Evolutionary conservation across 1,140 invertebrate genomes (phyloP), one percentile per base, ranked within the genome.

Genomic region (Aricia agestis): DNA sequence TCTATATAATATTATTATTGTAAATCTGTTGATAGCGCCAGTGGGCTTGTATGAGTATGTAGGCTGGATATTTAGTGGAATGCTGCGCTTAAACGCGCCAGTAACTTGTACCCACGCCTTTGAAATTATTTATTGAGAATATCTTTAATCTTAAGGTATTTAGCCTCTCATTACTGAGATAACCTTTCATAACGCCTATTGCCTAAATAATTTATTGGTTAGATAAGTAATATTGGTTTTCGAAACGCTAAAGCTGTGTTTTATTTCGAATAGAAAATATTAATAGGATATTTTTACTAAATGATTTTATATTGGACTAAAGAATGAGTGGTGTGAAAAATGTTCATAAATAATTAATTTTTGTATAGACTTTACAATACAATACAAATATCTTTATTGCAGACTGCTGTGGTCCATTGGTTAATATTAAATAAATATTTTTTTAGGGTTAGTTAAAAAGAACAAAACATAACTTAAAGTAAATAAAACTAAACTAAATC

Each of bases 71-170:
- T 18, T 18, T 59, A 19, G 59, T 63, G 19, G n/a, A 11, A 25
- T 63, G 59, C 59, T 63, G 59, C 19, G 59, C 25, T 63, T 63
- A 17, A 25, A 63, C 19, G 59, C 11, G 59, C 59, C 19, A 63
- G 59, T 10, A 10, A 63, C 59, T 63, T 63, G 59, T 25, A 52
- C 45, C 45, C 45, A 52, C 45, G 45, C 45, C 45, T 52, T 52
- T 52, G 45, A 52, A 52, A 52, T 52, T 52, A 52, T 52, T 52
- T 52, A 52, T 52, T 52, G 45, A 52, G 3, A 15, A 13, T 52
- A 52, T 52, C 45, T 52, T 52, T 13, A 52, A 52, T 52, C 45
- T 52, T 13, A 52, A 52, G 45, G 45, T 52, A 52, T 52, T 52
- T 52, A 52, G 45, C 45, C 45, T 52, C 45, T 52, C 45, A 52